phyloP scores from a whole-genome alignment of 2,113 vertebrate species.

The Channa argus region DNA sequence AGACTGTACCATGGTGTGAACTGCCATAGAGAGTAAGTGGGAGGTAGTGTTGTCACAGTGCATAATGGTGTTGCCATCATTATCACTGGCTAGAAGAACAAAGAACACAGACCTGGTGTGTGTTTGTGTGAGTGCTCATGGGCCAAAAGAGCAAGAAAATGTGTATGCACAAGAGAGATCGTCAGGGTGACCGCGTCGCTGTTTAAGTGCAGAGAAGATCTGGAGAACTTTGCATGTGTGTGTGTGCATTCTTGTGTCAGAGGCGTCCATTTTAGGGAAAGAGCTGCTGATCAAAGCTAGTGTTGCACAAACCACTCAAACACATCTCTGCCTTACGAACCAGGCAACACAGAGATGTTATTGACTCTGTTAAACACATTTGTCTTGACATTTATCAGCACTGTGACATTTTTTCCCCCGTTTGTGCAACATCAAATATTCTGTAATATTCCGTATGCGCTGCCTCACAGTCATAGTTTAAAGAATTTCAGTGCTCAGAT shows the following conservation, averaged over 20 bases:
- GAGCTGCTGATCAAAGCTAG: slow-evolving; percentile 22
- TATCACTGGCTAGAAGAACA: slow-evolving; percentile 58
- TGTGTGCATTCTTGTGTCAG: slow-evolving; percentile 7
- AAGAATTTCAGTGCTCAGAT: not conserved
- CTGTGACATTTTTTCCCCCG: not conserved
- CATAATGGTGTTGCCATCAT: slow-evolving; percentile 68
- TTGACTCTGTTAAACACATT: slow-evolving; percentile 29
- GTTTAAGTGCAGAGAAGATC: slow-evolving; percentile 8
- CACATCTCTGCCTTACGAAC: slow-evolving; percentile 12
- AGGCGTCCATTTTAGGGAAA: slow-evolving; percentile 33
- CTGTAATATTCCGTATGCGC: not conserved
- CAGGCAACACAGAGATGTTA: slow-evolving; percentile 16
- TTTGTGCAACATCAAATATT: not conserved
- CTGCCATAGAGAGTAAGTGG: slow-evolving; percentile 60
- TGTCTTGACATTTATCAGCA: slow-evolving; percentile 51
- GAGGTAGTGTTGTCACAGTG: slow-evolving; percentile 72
- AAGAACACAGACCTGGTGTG: slow-evolving; percentile 30
- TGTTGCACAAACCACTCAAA: not conserved
- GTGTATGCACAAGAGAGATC: not conserved
- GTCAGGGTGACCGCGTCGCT: not conserved
- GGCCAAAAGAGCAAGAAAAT: slow-evolving; percentile 52
- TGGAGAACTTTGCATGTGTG: slow-evolving; percentile 17
- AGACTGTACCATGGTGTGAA: slow-evolving; percentile 57
- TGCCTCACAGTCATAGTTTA: not conserved
- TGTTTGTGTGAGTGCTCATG: slow-evolving; percentile 24